Conservation (phyloP, 2,888 invertebrate genomes). For the Cantharis flavilabris region DNA sequence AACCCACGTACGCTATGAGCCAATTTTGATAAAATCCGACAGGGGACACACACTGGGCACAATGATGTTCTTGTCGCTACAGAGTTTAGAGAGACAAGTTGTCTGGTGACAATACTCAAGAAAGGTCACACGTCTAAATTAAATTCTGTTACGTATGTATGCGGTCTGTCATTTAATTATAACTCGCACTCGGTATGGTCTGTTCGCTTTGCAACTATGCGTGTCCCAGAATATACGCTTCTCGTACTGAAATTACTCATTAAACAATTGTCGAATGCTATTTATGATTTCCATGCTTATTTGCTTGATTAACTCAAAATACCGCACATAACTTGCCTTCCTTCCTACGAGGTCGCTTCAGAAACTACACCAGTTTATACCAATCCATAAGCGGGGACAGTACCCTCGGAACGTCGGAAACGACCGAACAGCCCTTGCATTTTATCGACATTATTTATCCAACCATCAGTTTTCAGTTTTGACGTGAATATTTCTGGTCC, state of each 20-base stretch:
- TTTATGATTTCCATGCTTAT: slow-evolving; percentile 3
- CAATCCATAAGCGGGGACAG: no score
- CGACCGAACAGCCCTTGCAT: no score
- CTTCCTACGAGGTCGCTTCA: not conserved
- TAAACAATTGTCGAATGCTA: slow-evolving; percentile 4
- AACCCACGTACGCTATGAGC: slow-evolving; percentile 12
- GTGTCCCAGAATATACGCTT: slow-evolving; percentile 19
- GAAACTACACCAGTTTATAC: not conserved
- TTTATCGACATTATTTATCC: no score
- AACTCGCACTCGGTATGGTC: slow-evolving; percentile 22
- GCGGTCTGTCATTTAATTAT: slow-evolving; percentile 28
- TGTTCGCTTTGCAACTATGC: slow-evolving; percentile 22
- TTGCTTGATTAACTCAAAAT: slow-evolving; percentile 1
- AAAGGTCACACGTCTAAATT: slow-evolving; percentile 48
- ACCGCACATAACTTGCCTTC: not conserved
- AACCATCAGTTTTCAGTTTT: no score
- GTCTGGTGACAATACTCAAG: slow-evolving; percentile 46
- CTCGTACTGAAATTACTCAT: not conserved
- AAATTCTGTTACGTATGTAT: slow-evolving; percentile 31
- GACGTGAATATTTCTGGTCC: no score
- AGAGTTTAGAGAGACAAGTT: slow-evolving; percentile 37
- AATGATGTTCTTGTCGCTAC: slow-evolving; percentile 13
- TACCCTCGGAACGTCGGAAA: no score
- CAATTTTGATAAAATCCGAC: slow-evolving; percentile 10
- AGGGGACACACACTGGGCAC: slow-evolving; percentile 4